These are phyloP conservation scores for Ladona fulva DNA, from an alignment of 1,140 invertebrate species.

Conservation along the genomic window DNA sequence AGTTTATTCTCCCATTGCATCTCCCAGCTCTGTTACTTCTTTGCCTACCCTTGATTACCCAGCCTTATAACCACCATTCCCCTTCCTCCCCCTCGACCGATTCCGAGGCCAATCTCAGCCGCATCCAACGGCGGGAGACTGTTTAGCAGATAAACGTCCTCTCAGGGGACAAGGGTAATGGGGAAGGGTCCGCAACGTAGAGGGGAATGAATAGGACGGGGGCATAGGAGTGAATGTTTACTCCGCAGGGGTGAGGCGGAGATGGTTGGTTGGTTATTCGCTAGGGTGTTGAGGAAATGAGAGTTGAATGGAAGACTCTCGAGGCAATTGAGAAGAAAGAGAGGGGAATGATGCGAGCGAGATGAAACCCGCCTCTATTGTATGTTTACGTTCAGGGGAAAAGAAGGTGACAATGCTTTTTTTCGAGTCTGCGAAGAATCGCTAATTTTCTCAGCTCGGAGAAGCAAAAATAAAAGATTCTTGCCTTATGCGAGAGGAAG, in stretches of 20 bases:
- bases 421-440: too few relatives aligned
- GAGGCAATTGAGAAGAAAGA: neutral
- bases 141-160: slow-evolving; percentile 4
- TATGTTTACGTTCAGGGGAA: neutral
- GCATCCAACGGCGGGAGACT: neutral
- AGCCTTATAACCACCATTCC: neutral
- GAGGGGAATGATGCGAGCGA: neutral
- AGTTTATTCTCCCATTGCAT: too few relatives aligned
- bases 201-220: neutral
- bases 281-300: neutral
- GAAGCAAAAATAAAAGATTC: too few relatives aligned
- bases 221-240: neutral
- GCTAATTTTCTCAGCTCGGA: too few relatives aligned
- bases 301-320: neutral
- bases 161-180: neutral
- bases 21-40: too few relatives aligned
- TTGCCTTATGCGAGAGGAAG: too few relatives aligned
- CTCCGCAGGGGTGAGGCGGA: neutral
- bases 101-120: neutral
- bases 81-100: neutral
- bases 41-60: neutral
- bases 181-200: neutral
- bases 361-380: neutral
- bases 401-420: neutral
- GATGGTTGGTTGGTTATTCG: neutral